Evolutionary conservation across 2,888 invertebrate species (phyloP).

Genomic region (Drosophila nr. medialis): DNA sequence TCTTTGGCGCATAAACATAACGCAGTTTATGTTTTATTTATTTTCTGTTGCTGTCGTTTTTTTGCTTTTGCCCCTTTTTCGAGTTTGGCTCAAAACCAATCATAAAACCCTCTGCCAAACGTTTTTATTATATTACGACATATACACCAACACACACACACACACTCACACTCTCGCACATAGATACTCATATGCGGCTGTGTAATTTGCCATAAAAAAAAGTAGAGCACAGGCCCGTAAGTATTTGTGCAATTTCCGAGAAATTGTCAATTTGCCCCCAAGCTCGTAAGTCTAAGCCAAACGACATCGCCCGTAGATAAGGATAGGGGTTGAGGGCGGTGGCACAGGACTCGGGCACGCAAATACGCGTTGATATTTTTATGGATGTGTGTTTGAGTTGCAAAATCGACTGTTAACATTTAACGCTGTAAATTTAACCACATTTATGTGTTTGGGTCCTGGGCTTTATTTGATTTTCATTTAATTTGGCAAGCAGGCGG

Average conservation of each 20-base stretch:
- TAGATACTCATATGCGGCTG: slow-evolving; percentile 59
- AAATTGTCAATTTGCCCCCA: slow-evolving; percentile 78
- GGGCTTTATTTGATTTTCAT: slow-evolving; percentile 74
- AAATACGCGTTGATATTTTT: slow-evolving; percentile 77
- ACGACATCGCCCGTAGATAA: slow-evolving; percentile 50
- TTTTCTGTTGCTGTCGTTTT: slow-evolving; percentile 42
- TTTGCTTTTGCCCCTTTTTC: slow-evolving; percentile 52
- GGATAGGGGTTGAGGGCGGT: neutral
- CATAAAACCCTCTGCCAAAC: slow-evolving; percentile 71
- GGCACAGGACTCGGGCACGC: slow-evolving; percentile 46
- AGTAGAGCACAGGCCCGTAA: slow-evolving; percentile 70
- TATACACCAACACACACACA: slow-evolving; percentile 23
- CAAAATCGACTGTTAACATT: slow-evolving; percentile 77
- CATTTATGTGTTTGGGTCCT: slow-evolving; percentile 63
- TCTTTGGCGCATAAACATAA: slow-evolving; percentile 74
- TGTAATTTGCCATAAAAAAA: slow-evolving; percentile 79
- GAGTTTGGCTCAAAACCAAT: slow-evolving; percentile 62
- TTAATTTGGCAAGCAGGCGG: slow-evolving; percentile 68
- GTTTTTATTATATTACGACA: slow-evolving; percentile 60
- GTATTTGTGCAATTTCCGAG: slow-evolving; percentile 77
- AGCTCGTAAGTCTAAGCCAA: slow-evolving; percentile 74
- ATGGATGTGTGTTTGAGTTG: slow-evolving; percentile 55
- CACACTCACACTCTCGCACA: slow-evolving; percentile 6
- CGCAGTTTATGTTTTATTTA: slow-evolving; percentile 79
- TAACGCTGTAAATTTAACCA: slow-evolving; percentile 74